These are phyloP conservation scores for Limnephilus marmoratus DNA, from an alignment of 2,888 invertebrate species.

Conservation along the genomic window DNA sequence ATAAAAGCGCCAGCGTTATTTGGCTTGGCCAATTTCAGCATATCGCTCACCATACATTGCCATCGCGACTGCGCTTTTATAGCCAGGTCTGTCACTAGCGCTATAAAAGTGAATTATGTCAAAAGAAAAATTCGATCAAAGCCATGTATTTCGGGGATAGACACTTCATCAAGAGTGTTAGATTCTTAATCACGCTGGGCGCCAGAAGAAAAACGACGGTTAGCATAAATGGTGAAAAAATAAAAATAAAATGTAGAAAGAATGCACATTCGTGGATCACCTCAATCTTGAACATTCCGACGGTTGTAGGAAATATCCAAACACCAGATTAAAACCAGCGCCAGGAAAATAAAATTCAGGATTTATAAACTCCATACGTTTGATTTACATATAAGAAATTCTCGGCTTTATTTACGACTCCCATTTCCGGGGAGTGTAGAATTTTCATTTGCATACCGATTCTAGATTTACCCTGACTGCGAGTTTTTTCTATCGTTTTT, in stretches of 20 bases:
- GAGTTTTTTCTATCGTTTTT: conserved; percentile 13
- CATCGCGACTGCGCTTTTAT: too few species aligned
- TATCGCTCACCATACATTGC: too few species aligned
- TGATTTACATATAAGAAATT: conserved; percentile 17
- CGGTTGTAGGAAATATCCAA: neutral
- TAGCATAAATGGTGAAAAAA: neutral
- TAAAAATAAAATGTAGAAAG: neutral
- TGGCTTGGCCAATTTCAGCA: too few species aligned
- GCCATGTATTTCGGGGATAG: neutral
- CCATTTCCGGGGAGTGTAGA: conserved; percentile 25
- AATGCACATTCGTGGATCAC: conserved; percentile 13
- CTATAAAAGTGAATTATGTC: too few species aligned
- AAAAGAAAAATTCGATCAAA: neutral
- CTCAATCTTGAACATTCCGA: neutral
- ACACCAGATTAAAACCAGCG: neutral
- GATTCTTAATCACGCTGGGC: neutral
- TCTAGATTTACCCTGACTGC: neutral
- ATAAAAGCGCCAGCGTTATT: too few species aligned
- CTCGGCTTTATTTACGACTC: conserved; percentile 9
- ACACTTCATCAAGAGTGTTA: neutral
- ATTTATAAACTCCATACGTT: neutral
- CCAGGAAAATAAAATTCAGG: neutral
- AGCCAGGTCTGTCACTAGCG: too few species aligned
- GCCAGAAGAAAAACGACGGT: neutral
- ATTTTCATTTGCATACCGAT: conserved; percentile 38